Evolutionary conservation across 1,140 invertebrate species (phyloP).

Genomic region (Chrysopa pallens): DNA sequence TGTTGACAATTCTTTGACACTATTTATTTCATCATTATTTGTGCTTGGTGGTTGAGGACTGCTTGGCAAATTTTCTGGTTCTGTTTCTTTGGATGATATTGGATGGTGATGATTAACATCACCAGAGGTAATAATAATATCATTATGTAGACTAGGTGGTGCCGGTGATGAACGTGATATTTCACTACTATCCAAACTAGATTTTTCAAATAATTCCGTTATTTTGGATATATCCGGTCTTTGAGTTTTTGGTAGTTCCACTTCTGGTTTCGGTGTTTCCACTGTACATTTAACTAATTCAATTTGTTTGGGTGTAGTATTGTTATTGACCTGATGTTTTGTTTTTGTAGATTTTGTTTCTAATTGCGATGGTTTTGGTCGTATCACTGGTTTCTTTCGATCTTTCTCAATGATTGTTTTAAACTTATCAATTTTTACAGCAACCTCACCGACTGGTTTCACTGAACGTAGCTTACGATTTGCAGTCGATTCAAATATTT

Average conservation of each 20-base stretch:
- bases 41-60: constrained; percentile 2
- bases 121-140: constrained; percentile 5
- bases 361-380: constrained; percentile 15
- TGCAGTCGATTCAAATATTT: constrained; percentile 62
- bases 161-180: background rate
- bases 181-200: background rate
- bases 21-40: constrained; percentile 7
- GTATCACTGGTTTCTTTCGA: constrained; percentile 25
- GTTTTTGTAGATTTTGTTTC: constrained; percentile 3
- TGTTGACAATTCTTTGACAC: constrained; percentile 7
- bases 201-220: background rate
- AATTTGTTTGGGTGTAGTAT: constrained; percentile 2
- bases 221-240: background rate
- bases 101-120: constrained; percentile 5
- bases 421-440: constrained; percentile 42
- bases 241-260: background rate
- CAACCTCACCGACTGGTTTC: constrained; percentile 37
- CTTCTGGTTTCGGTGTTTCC: background rate
- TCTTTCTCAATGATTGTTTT: constrained; percentile 34
- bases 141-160: constrained; percentile 3
- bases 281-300: background rate
- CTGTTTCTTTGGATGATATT: constrained; percentile 6
- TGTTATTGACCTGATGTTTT: background rate
- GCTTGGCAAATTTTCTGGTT: constrained; percentile 1
- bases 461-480: constrained; percentile 27